These are phyloP conservation scores for Capitella teleta DNA, from an alignment of 1,140 invertebrate species.

Conservation along the genomic window DNA sequence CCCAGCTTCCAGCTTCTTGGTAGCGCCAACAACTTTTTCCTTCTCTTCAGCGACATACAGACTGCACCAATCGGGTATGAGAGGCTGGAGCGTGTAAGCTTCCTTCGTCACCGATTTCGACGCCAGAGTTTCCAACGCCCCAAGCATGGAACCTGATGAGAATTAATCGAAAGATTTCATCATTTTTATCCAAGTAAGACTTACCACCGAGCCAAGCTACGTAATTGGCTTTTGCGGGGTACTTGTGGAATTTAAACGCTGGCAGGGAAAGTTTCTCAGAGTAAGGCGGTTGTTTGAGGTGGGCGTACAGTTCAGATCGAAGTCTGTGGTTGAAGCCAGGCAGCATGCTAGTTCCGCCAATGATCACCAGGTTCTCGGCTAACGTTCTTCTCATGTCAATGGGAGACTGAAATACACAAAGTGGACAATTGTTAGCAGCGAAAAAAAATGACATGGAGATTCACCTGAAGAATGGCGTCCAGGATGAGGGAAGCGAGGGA, in stretches of 20 bases:
- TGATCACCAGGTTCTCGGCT: constrained; percentile 69
- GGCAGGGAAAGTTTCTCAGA: constrained; percentile 51
- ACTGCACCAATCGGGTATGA: constrained; percentile 33
- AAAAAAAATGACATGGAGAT: background rate
- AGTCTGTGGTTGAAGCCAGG: constrained; percentile 67
- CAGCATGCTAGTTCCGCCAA: constrained; percentile 71
- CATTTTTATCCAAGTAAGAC: background rate
- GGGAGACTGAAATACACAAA: constrained; percentile 49
- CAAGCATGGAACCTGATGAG: constrained; percentile 37
- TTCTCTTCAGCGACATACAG: constrained; percentile 11
- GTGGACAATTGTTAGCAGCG: too few species aligned
- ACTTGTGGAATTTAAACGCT: constrained; percentile 63
- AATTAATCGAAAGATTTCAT: background rate
- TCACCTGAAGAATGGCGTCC: constrained; percentile 59
- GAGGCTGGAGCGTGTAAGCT: constrained; percentile 19
- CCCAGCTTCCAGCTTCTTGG: too few species aligned
- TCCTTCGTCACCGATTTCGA: constrained; percentile 64
- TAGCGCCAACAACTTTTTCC: too few species aligned
- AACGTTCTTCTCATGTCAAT: constrained; percentile 61
- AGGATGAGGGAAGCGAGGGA: constrained; percentile 72
- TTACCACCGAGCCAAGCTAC: constrained; percentile 71
- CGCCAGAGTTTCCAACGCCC: constrained; percentile 64
- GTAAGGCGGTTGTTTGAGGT: constrained; percentile 51
- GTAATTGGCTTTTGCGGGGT: constrained; percentile 72
- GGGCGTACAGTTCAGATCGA: constrained; percentile 45